A percentile compares a stretch with the other conserved stretches of the same genome.
phyloP scores from a whole-genome alignment of 2,113 vertebrate species.

The Archilochus colubris region DNA sequence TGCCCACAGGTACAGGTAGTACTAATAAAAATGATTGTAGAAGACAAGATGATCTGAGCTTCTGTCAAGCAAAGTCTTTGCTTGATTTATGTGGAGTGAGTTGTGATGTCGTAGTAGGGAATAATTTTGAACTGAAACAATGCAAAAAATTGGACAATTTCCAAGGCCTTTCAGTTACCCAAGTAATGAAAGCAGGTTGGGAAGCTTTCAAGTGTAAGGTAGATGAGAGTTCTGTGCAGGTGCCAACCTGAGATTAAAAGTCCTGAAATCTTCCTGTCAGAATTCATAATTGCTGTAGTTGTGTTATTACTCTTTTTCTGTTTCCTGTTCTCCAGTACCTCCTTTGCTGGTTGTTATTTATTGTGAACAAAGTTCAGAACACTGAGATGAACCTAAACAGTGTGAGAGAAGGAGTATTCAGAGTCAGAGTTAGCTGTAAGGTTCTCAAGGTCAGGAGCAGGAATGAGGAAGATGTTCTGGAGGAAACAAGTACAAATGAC shows the following conservation, averaged over 20 bases:
- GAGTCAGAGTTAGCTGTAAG: not conserved
- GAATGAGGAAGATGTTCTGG: not conserved
- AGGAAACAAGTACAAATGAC: not conserved
- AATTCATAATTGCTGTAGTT: not conserved
- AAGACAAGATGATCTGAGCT: not conserved
- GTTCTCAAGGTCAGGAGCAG: not conserved
- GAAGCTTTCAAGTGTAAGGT: not conserved
- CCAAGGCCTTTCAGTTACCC: not conserved
- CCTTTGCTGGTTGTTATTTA: not conserved
- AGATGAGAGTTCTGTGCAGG: not conserved
- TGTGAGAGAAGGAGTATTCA: not conserved
- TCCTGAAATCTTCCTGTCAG: not conserved
- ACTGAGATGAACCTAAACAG: not conserved
- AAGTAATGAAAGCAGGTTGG: not conserved
- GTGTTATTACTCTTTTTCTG: not conserved
- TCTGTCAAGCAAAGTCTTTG: not conserved
- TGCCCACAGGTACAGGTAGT: conserved; percentile 36
- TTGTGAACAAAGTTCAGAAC: not conserved
- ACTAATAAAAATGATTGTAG: conserved; percentile 1
- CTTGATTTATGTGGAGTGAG: conserved; percentile 39
- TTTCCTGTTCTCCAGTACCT: not conserved
- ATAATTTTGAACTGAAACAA: not conserved
- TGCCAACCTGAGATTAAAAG: not conserved
- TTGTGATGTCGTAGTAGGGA: not conserved
- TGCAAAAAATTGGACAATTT: not conserved